Evolutionary conservation across 2,888 invertebrate species (phyloP).

Genomic region (Sinodicranocentrus sp.): DNA sequence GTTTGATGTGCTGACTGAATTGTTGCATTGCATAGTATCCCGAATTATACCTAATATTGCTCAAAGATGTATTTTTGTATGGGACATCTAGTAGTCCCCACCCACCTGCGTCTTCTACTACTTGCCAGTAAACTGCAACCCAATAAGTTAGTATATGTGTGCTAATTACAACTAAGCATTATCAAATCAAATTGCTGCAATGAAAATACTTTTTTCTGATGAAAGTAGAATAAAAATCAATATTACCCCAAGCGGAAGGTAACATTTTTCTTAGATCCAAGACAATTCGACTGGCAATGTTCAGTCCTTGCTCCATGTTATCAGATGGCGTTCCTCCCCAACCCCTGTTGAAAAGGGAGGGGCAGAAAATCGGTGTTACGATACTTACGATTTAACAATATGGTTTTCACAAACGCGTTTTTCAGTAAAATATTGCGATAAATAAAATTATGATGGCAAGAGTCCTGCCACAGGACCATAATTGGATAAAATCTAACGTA

Average conservation of each 20-base stretch:
- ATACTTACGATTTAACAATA: no score
- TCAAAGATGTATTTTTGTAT: slow-evolving; percentile 59
- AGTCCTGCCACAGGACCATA: no score
- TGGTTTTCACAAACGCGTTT: no score
- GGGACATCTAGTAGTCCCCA: slow-evolving; percentile 74
- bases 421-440: no score
- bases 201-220: no score
- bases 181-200: not conserved
- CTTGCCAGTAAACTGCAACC: slow-evolving; percentile 75
- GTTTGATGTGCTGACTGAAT: slow-evolving; percentile 73
- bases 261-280: slow-evolving; percentile 69
- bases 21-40: slow-evolving; percentile 74
- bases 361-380: no score
- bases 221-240: not conserved
- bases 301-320: slow-evolving; percentile 73
- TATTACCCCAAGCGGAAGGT: slow-evolving; percentile 76
- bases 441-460: no score
- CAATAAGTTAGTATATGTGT: no score
- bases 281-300: slow-evolving; percentile 71
- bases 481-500: no score
- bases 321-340: slow-evolving; percentile 68
- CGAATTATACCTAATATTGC: slow-evolving; percentile 68
- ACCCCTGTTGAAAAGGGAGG: no score
- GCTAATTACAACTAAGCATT: no score
- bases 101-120: slow-evolving; percentile 68